These are phyloP conservation scores for Trissolcus brochymenae DNA, from an alignment of 2,888 invertebrate species.

Conservation along the genomic window DNA sequence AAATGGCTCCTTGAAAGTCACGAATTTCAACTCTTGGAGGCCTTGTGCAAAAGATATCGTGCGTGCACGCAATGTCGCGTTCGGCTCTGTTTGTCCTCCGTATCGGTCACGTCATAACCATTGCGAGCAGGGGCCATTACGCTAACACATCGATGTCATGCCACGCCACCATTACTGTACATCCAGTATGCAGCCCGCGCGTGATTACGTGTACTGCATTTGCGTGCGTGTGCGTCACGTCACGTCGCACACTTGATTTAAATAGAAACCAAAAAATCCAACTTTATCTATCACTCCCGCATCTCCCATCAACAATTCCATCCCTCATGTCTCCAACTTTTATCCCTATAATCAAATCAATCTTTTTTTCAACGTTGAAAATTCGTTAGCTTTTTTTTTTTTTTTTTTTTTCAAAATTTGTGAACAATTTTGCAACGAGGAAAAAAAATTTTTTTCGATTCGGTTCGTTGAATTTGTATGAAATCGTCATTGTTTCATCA, in stretches of 20 bases:
- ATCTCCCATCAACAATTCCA: no score
- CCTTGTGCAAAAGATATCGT: not conserved
- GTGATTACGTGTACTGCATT: constrained; percentile 16
- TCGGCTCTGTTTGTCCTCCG: constrained; percentile 32
- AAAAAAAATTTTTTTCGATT: no score
- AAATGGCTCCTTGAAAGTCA: no score
- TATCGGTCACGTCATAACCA: constrained; percentile 34
- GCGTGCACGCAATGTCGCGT: constrained; percentile 43
- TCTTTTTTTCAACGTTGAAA: no score
- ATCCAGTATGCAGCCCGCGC: constrained; percentile 21
- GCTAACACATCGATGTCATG: constrained; percentile 33
- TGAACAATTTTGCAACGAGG: no score
- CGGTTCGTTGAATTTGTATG: no score
- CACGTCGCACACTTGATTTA: not conserved
- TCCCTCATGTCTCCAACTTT: no score
- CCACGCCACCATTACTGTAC: constrained; percentile 26
- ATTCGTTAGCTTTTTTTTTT: no score
- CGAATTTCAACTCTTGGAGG: not conserved
- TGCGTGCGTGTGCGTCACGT: constrained; percentile 18
- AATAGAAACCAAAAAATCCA: not conserved
- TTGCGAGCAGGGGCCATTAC: constrained; percentile 22
- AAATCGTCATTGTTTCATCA: no score
- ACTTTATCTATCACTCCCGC: not conserved
- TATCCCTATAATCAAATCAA: no score
- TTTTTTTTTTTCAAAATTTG: no score